These are phyloP conservation scores for Drosophila sechellia DNA, from an alignment of 1,140 invertebrate species.

Conservation along the genomic window DNA sequence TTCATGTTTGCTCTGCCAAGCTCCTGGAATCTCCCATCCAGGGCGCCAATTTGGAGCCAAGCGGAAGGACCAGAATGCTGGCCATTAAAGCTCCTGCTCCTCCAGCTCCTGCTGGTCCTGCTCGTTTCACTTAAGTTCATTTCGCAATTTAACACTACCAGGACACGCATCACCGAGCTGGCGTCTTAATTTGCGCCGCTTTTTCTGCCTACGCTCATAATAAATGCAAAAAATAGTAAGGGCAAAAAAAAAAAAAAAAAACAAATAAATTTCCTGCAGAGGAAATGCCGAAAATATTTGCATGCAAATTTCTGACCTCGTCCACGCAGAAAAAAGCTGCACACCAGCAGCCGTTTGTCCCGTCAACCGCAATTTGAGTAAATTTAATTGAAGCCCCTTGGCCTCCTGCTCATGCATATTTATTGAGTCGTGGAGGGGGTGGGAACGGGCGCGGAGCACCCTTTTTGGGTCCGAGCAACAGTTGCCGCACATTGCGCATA, in stretches of 20 bases:
- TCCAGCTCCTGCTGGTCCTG: background rate
- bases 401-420: constrained; percentile 75
- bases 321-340: constrained; percentile 11
- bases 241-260: constrained; percentile 46
- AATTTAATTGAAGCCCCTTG: constrained; percentile 79
- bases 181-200: constrained; percentile 67
- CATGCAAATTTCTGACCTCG: constrained; percentile 78
- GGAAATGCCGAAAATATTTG: constrained; percentile 65
- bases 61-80: constrained; percentile 38
- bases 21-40: background rate
- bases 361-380: constrained; percentile 65
- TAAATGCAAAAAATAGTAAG: constrained; percentile 54
- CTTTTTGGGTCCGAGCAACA: constrained; percentile 47
- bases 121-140: constrained; percentile 56
- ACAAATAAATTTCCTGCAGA: constrained; percentile 65
- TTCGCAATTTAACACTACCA: constrained; percentile 69
- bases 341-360: constrained; percentile 1
- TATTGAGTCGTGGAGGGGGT: constrained; percentile 40
- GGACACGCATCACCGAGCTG: constrained; percentile 37
- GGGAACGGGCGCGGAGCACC: background rate
- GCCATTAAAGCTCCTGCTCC: constrained; percentile 54
- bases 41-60: constrained; percentile 66
- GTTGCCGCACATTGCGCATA: constrained; percentile 69
- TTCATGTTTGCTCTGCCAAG: constrained; percentile 65
- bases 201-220: constrained; percentile 62